phyloP scores from a whole-genome alignment of 92 coral and sea anemone genomes.

The Pocillopora meandrina region DNA sequence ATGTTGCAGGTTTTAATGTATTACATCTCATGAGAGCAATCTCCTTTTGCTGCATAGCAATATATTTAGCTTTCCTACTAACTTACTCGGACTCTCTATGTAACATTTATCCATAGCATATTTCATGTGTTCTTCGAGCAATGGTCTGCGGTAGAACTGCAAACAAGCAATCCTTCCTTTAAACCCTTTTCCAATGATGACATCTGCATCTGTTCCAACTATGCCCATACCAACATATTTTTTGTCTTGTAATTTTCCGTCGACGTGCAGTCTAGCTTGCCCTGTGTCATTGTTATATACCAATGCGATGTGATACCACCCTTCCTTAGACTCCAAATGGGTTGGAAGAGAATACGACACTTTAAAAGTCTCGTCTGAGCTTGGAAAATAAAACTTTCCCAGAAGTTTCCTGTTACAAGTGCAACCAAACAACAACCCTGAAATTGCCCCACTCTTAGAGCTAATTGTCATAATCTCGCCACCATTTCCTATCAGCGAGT shows the following conservation, averaged over 20 bases:
- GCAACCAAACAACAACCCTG: neutral
- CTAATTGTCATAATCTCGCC: neutral
- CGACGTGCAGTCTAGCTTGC: neutral
- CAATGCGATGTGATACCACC: constrained; percentile 6
- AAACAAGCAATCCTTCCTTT: constrained; percentile 7
- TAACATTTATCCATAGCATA: constrained; percentile 13
- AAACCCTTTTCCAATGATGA: neutral
- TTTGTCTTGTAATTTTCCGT: neutral
- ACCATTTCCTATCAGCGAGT: neutral
- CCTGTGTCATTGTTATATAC: neutral
- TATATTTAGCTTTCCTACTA: no score
- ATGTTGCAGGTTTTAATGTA: no score
- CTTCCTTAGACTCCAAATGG: neutral
- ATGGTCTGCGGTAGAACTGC: constrained; percentile 24
- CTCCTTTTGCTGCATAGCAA: no score
- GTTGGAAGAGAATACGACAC: neutral
- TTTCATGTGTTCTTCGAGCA: constrained; percentile 6
- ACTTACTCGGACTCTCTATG: neutral
- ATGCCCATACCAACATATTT: neutral
- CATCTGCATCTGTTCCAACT: neutral
- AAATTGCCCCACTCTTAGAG: neutral
- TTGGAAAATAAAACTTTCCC: neutral
- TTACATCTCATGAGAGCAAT: no score
- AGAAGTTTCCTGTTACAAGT: neutral
- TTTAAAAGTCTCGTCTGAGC: neutral